Base-by-base conservation (phyloP, 1,140 invertebrate genomes). In the Drosophila mayri region DNA sequence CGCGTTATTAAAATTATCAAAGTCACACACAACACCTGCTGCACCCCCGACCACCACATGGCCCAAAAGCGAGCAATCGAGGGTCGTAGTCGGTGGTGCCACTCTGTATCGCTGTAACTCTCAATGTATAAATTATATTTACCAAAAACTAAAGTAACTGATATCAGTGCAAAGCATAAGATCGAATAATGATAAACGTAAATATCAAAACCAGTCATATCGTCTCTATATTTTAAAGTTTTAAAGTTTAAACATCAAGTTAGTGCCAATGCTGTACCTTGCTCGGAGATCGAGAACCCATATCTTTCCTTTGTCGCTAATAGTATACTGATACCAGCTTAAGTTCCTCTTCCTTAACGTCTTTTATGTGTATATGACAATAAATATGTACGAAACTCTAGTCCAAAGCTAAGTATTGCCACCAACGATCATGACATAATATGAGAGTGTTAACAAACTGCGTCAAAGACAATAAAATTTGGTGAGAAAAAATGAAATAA, bases 381-480 rank as follows among this genome's bases (percentile, higher is more conserved):
- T 74, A 74, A 74, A 46, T 62, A 18, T 50, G 10, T 32, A 25
- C 40, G 41, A 20, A 18, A 18, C 18, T 25, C 35, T 63, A 43
- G 57, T 52, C 38, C 28, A 70, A 37, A 49, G 35, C 64, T 72
- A 41, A 58, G 43, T 47, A 49, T 58, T 49, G 20, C 68, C 66
- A 49, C 28, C 47, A 58, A 46, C 37, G 65, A 72, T 49, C 66
- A 28, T 35, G 40, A 22, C 5, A 30, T 63, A 37, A 62, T 22
- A 63, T 50, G 71, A 62, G 47, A 73, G 40, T 59, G 67, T 74
- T 71, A 40, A 57, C 59, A 81, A 75, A 80, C 86, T 90, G 86
- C 86, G 85, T 85, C 79, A 79, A 79, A 74, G 86, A 90, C 86
- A 90, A 90, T 90, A 88, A 85, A 74, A 68, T 55, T 77, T 78